Evolutionary conservation across 2,113 vertebrate genomes (phyloP).

Genomic region (Illadopsis cleaveri): DNA sequence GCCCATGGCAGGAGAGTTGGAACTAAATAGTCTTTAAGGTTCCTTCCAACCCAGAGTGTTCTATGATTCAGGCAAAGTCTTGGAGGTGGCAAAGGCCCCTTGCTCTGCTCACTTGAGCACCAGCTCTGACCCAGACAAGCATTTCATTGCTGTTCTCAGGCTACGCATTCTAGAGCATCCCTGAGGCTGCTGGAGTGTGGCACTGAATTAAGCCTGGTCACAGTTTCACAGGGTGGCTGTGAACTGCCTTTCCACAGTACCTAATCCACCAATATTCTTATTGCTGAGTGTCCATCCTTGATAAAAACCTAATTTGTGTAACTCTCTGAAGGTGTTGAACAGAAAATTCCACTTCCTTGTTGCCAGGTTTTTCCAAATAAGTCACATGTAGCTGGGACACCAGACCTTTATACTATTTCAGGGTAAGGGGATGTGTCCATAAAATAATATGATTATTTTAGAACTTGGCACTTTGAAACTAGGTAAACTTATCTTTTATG

Average conservation of each 20-base stretch:
- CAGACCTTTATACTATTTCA: neutral
- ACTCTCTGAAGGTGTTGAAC: neutral
- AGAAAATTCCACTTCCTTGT: neutral
- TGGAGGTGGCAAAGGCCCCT: neutral
- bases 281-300: neutral
- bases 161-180: accelerated
- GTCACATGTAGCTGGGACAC: neutral
- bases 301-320: neutral
- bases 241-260: neutral
- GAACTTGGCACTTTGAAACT: neutral
- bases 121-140: neutral
- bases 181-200: neutral
- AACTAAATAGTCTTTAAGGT: too few species aligned
- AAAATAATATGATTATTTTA: neutral
- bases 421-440: neutral
- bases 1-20: accelerated
- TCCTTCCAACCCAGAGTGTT: neutral
- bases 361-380: neutral
- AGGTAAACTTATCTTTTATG: neutral
- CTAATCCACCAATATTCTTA: neutral
- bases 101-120: neutral
- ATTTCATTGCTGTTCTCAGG: neutral
- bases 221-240: neutral
- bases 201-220: neutral
- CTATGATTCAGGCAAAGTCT: neutral